phyloP scores from a whole-genome alignment of 2,888 invertebrate genomes.

The Drosophila kambysellisi region DNA sequence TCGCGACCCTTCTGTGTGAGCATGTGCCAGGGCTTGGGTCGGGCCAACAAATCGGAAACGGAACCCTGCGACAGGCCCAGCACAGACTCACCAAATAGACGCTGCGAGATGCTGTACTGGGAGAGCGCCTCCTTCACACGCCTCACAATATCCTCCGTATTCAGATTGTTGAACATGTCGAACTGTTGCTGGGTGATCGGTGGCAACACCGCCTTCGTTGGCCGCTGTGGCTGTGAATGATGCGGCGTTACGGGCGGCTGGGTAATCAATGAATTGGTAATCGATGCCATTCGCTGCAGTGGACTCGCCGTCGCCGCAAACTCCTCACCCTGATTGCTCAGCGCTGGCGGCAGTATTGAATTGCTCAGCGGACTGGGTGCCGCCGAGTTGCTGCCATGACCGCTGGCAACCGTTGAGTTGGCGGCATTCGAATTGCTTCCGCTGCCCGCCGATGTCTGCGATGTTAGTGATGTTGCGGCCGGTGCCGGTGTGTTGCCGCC shows the following conservation, averaged over 20 bases:
- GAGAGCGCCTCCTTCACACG: constrained; percentile 97
- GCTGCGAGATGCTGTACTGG: constrained; percentile 98
- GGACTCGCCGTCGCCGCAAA: constrained; percentile 96
- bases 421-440: constrained; percentile 61
- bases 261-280: constrained; percentile 97
- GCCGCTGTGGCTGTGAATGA: constrained; percentile 93
- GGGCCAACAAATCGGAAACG: constrained; percentile 97
- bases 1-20: constrained; percentile 98
- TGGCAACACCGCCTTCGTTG: constrained; percentile 97
- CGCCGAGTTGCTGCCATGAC: constrained; percentile 88
- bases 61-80: constrained; percentile 98
- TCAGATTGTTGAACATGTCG: constrained; percentile 98
- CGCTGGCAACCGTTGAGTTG: constrained; percentile 23
- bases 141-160: constrained; percentile 99
- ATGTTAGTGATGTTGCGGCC: constrained; percentile 62
- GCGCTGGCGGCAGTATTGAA: constrained; percentile 93
- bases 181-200: constrained; percentile 99
- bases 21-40: constrained; percentile 99
- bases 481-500: constrained; percentile 87
- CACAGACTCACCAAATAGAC: constrained; percentile 99
- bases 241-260: constrained; percentile 94
- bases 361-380: constrained; percentile 94
- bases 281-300: constrained; percentile 98
- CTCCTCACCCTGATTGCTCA: constrained; percentile 91
- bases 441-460: constrained; percentile 27